Percentiles rank a stretch among this genome's conserved stretches.
Conservation (phyloP, 2,113 vertebrate species). For the Calyptommatus sinebrachiatus region DNA sequence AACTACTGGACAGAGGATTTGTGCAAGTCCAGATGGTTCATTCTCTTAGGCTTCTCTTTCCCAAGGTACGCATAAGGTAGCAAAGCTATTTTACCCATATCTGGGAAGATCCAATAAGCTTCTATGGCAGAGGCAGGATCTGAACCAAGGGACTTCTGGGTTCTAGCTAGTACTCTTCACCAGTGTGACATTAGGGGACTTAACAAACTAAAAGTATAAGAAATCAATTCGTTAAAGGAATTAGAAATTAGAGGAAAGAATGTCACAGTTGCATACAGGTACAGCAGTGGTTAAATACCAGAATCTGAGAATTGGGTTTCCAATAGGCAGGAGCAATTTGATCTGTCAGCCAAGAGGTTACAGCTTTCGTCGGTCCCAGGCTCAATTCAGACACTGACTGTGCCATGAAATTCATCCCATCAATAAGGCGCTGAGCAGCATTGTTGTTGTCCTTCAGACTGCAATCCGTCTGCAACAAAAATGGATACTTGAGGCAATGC, state of each 20-base stretch:
- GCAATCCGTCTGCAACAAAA: slow-evolving; percentile 82
- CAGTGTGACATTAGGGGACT: too few relatives aligned
- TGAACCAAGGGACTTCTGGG: too few relatives aligned
- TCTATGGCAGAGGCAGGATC: too few relatives aligned
- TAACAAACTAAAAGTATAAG: not conserved
- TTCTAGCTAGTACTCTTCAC: too few relatives aligned
- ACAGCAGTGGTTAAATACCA: slow-evolving; percentile 70
- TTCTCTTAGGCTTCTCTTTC: too few relatives aligned
- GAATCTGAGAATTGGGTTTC: slow-evolving; percentile 95
- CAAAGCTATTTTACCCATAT: too few relatives aligned
- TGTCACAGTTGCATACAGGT: slow-evolving; percentile 13
- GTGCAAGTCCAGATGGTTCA: too few relatives aligned
- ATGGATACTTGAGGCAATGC: not conserved
- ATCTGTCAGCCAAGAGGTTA: slow-evolving; percentile 96
- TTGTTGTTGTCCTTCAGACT: slow-evolving; percentile 99
- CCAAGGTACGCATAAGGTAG: too few relatives aligned
- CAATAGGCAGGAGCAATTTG: slow-evolving; percentile 98
- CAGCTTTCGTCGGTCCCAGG: slow-evolving; percentile 93
- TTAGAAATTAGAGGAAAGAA: not conserved
- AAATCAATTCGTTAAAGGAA: not conserved
- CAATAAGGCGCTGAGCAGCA: slow-evolving; percentile 92
- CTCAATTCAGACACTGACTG: slow-evolving; percentile 97
- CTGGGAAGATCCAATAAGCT: too few relatives aligned
- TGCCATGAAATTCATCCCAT: slow-evolving; percentile 96
- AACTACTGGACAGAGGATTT: too few relatives aligned